These are phyloP conservation scores for Porites cylindrica DNA, from an alignment of 92 coral and sea anemone species.

Conservation along the genomic window DNA sequence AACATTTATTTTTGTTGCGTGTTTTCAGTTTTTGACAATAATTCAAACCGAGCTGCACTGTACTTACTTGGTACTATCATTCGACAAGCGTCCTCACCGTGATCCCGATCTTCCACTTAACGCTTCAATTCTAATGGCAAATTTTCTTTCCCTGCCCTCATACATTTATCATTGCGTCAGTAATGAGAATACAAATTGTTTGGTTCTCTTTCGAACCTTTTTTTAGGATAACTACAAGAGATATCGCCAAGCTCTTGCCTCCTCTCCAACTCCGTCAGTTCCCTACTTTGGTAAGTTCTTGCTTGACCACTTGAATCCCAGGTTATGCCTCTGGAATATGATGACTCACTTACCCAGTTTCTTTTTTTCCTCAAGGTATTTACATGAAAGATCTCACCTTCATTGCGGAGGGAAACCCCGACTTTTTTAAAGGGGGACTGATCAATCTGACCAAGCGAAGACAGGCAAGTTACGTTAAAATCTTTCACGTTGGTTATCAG, in stretches of 20 bases:
- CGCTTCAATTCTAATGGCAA: too few relatives aligned
- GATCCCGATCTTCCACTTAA: too few relatives aligned
- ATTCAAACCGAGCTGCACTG: too few relatives aligned
- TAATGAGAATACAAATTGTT: background rate
- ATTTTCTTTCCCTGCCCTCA: too few relatives aligned
- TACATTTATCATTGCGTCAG: too few relatives aligned
- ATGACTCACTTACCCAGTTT: background rate
- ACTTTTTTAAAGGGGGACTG: slow-evolving; percentile 94
- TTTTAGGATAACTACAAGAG: slow-evolving; percentile 89
- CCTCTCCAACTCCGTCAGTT: slow-evolving; percentile 97
- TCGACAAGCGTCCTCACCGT: too few relatives aligned
- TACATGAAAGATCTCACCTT: slow-evolving; percentile 97
- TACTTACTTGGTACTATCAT: too few relatives aligned
- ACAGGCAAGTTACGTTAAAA: slow-evolving; percentile 56
- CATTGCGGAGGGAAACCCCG: slow-evolving; percentile 97
- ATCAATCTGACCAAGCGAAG: slow-evolving; percentile 92
- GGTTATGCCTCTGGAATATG: background rate
- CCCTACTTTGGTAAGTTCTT: slow-evolving; percentile 94
- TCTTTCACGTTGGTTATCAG: too few relatives aligned
- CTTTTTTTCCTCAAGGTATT: slow-evolving; percentile 63
- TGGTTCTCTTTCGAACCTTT: background rate
- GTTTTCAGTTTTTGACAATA: too few relatives aligned
- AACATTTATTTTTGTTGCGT: too few relatives aligned
- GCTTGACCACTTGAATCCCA: background rate
- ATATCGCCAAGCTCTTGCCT: slow-evolving; percentile 84